Evolutionary conservation across 2,797 vertebrate species (phyloP), one percentile per base, ranked within the genome.

Genomic region (Diplodus puntazzo): DNA sequence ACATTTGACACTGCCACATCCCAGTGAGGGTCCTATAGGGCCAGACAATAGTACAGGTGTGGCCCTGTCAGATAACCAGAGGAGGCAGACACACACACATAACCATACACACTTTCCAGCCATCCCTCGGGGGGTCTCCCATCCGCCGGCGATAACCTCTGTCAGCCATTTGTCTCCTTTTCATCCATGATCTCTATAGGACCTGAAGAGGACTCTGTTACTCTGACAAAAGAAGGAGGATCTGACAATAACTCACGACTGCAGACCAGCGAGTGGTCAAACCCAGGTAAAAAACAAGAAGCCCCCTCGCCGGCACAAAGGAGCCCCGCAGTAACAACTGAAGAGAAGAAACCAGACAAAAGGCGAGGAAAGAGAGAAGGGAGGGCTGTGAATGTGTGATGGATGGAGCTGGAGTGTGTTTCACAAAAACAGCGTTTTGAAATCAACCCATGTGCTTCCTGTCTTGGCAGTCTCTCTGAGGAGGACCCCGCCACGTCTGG

Each of bases 1-100:
- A 87, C 45, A 92, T 76, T 69, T 53, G 85, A 93, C 69, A 86
- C 89, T 54, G 27, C 39, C 46, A 57, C 64, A 68, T 88, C 83
- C 87, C 84, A 80, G 75, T 84, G 73, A 81, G 82, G 66, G 74
- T 78, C 77, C 83, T 88, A 83, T 75, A 79, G 78, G 77, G 45
- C 20, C 54, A 52, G 45, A 93, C 87, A 92, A 92, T 78, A 79
- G 85, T 30, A 52, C 57, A 84, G 93, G 93, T 90, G 93, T 91
- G 91, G 89, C 69, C 64, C 68, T 78, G 77, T 82, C 80, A 85
- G 86, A 89, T 79, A 77, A 83, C 68, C 68, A 82, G 49, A 88
- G 79, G 55, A 58, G 68, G 71, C 65, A 75, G 74, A 65, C 78
- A 77, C 72, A 82, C 81, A 84, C 81, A 84, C 57, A 85, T 45